These are phyloP conservation scores for Spisula solida DNA, from an alignment of 2,888 invertebrate species.

Conservation along the genomic window DNA sequence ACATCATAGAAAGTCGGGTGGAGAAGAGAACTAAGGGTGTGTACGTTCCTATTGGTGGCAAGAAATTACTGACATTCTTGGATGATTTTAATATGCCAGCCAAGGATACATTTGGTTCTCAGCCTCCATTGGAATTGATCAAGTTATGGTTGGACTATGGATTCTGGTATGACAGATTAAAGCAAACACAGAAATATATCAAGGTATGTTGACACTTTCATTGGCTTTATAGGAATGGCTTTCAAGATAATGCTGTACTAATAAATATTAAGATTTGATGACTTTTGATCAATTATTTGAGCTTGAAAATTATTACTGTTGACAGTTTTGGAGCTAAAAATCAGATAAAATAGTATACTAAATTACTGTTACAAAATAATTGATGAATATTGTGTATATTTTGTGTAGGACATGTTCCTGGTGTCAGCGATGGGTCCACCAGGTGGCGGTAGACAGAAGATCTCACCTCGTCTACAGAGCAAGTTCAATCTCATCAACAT, in stretches of 20 bases:
- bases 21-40: conserved; percentile 96
- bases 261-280: no score
- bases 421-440: conserved; percentile 88
- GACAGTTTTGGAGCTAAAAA: no score
- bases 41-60: conserved; percentile 93
- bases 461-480: conserved; percentile 87
- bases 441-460: conserved; percentile 87
- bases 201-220: conserved; percentile 88
- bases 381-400: conserved; percentile 14
- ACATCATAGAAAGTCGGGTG: conserved; percentile 94
- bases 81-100: conserved; percentile 98
- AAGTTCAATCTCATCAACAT: conserved; percentile 88
- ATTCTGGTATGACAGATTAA: conserved; percentile 93
- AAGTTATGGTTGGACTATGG: conserved; percentile 96
- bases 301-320: no score
- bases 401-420: conserved; percentile 88
- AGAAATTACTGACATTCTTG: conserved; percentile 95
- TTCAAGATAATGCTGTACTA: no score
- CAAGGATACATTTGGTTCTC: conserved; percentile 95
- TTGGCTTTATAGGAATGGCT: no score
- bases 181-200: conserved; percentile 93
- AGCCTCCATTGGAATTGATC: conserved; percentile 95
- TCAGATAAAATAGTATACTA: no score
- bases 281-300: no score
- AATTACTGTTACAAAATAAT: background rate